phyloP scores from a whole-genome alignment of 2,888 invertebrate species.

The Dolomedes plantarius region DNA sequence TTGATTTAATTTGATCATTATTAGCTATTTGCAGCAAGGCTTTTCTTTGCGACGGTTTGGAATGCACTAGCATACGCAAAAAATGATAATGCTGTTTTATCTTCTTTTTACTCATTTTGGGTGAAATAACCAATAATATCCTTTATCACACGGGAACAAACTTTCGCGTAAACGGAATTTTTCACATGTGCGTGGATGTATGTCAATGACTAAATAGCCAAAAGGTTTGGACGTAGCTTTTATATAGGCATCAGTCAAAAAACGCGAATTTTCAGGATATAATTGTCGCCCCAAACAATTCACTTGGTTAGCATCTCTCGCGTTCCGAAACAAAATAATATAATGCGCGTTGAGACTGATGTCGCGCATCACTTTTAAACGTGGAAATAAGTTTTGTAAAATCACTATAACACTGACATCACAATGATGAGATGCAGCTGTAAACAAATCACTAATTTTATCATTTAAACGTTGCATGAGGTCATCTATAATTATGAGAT shows the following conservation, averaged over 20 bases:
- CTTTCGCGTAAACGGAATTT: conserved; percentile 45
- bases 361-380: conserved; percentile 25
- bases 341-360: conserved; percentile 48
- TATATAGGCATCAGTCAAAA: conserved; percentile 61
- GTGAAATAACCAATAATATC: conserved; percentile 26
- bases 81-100: conserved; percentile 39
- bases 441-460: conserved; percentile 27
- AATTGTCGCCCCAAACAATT: conserved; percentile 36
- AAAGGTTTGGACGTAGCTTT: conserved; percentile 65
- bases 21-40: conserved; percentile 7
- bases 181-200: conserved; percentile 68
- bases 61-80: neutral
- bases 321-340: conserved; percentile 56
- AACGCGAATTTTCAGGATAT: conserved; percentile 26
- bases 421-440: conserved; percentile 29
- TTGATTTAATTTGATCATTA: conserved; percentile 13
- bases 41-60: neutral
- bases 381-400: conserved; percentile 38
- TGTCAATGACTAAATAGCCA: conserved; percentile 72
- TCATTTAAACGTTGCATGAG: conserved; percentile 32
- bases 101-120: neutral
- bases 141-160: neutral
- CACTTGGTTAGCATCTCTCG: conserved; percentile 43
- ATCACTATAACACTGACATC: conserved; percentile 43
- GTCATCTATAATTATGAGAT: conserved; percentile 45